These are phyloP conservation scores for Chelonia mydas DNA, from an alignment of 2,797 vertebrate genomes.

Conservation along the genomic window DNA sequence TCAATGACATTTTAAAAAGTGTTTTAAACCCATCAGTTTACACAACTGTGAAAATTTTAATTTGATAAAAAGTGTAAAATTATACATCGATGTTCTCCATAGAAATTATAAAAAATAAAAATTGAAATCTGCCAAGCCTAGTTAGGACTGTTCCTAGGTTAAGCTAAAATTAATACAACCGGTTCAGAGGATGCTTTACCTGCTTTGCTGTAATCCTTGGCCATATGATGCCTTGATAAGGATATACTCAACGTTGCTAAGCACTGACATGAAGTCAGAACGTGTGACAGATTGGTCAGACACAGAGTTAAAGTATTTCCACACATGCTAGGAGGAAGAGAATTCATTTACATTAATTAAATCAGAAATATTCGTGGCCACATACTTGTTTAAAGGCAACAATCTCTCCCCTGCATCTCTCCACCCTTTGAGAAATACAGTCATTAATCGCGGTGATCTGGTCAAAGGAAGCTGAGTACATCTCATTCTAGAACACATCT, in stretches of 20 bases:
- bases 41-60: not conserved
- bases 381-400: not conserved
- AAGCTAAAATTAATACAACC: not conserved
- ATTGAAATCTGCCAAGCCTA: not conserved
- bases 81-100: not conserved
- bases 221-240: conserved; percentile 94
- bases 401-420: not conserved
- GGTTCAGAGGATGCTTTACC: conserved; percentile 77
- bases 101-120: not conserved
- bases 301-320: conserved; percentile 95
- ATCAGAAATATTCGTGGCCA: not conserved
- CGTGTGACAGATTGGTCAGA: conserved; percentile 87
- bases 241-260: conserved; percentile 90
- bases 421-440: not conserved
- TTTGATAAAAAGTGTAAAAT: not conserved
- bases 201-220: conserved; percentile 90
- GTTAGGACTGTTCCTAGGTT: not conserved
- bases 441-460: not conserved
- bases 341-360: not conserved
- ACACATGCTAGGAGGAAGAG: conserved; percentile 84
- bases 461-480: not conserved
- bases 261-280: conserved; percentile 91
- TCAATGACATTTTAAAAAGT: not conserved
- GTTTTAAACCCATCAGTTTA: not conserved
- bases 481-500: not conserved